Conservation (phyloP, 2,888 invertebrate species). For the Thymelicus acteon region DNA sequence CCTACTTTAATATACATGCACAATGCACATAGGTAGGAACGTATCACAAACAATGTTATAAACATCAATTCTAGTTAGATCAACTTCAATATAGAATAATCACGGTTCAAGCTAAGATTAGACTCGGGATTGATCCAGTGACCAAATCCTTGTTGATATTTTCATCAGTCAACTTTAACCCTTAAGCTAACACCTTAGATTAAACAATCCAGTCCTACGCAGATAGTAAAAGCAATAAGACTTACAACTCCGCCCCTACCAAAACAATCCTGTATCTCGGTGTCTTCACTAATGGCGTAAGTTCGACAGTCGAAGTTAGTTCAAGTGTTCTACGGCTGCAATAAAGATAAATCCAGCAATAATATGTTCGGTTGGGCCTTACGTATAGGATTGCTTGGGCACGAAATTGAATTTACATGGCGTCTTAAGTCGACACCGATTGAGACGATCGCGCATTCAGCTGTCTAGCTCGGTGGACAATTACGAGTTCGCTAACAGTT, state of each 20-base stretch:
- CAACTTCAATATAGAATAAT: background rate
- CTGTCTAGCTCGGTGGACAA: conserved; percentile 69
- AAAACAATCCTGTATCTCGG: conserved; percentile 84
- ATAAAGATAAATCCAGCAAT: conserved; percentile 85
- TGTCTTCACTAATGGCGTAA: conserved; percentile 84
- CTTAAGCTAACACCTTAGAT: conserved; percentile 72
- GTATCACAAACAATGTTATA: background rate
- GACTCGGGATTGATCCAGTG: conserved; percentile 8
- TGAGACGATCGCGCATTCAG: conserved; percentile 66
- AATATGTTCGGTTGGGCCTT: conserved; percentile 83
- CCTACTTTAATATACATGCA: too few species aligned
- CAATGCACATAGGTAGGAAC: too few species aligned
- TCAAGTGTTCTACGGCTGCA: conserved; percentile 82
- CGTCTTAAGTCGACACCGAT: conserved; percentile 80
- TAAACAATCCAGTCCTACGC: conserved; percentile 77
- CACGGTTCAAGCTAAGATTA: conserved; percentile 13
- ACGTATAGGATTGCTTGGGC: conserved; percentile 80
- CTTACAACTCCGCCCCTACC: conserved; percentile 82
- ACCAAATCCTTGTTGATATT: conserved; percentile 36
- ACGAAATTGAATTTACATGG: conserved; percentile 85
- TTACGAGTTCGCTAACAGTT: conserved; percentile 71
- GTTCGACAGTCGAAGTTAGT: conserved; percentile 84
- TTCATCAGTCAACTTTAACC: conserved; percentile 41
- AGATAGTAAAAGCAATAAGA: conserved; percentile 82
- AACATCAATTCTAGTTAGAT: background rate